Base-by-base conservation (phyloP, 2,888 invertebrate genomes). In the Pimpla rufipes region DNA sequence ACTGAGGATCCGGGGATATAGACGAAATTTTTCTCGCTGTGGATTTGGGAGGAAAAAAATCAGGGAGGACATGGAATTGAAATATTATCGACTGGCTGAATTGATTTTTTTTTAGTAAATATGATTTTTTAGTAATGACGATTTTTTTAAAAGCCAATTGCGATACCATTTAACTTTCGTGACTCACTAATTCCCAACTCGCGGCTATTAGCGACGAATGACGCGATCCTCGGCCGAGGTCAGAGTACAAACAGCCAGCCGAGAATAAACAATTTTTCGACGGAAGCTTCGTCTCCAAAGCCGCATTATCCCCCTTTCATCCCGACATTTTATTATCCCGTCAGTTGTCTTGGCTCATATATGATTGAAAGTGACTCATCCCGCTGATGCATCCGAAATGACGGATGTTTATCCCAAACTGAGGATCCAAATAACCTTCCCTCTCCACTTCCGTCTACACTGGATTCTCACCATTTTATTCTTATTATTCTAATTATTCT, bases 271-370 rank as follows among this genome's bases (percentile, higher is more conserved):
- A 35, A 35, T 57, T 57, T 57, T 13, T 35, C 35, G n/a, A 57
- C 29, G 8, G n/a, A n/a, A 52, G 52, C 5, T 52, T 10, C 21
- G 21, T 8, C 35, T 29, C 11, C 11, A 35, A 57, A 29, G 23
- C 18, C 52, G 21, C 21, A 52, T 52, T 21, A 52, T 11, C 21
- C 21, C 21, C 21, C 10, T 52, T 52, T 52, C 21, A 35, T 40
- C n/a, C 71, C 11, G 52, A 18, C 37, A 74, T 74, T 74, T 50
- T 74, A 64, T 59, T 50, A 50, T 42, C 8, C 37, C 64, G 42
- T 52, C 52, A 21, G 52, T 11, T 21, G 52, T 52, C 18, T 52
- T 21, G 18, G 18, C 52, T 52, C 21, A 11, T 21, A 21, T 52
- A n/a, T 57, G 35, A 29, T 57, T 35, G 35, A 35, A 13, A 57